These are phyloP conservation scores for Stichodactyla helianthus DNA, from an alignment of 64 coral and sea anemone genomes.

Conservation along the genomic window DNA sequence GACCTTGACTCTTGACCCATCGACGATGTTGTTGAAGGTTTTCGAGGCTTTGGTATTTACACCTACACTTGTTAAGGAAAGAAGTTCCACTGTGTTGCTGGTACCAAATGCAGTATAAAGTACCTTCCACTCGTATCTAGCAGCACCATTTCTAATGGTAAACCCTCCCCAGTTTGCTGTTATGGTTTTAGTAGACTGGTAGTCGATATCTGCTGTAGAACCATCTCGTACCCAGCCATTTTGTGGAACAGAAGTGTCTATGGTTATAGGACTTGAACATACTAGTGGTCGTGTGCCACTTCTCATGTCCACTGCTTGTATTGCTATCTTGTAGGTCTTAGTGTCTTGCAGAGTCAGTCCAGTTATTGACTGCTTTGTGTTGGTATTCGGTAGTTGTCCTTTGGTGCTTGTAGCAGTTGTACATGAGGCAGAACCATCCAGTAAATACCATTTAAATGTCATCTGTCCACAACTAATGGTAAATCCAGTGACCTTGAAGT, in stretches of 20 bases:
- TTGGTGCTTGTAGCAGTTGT: conserved; percentile 15
- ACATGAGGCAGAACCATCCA: conserved; percentile 48
- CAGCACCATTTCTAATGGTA: too few relatives aligned
- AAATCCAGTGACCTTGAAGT: conserved; percentile 68
- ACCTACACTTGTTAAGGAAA: too few relatives aligned
- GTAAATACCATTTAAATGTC: conserved; percentile 76
- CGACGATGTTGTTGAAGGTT: too few relatives aligned
- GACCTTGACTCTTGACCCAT: too few relatives aligned
- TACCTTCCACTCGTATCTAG: too few relatives aligned
- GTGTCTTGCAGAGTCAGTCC: conserved; percentile 55
- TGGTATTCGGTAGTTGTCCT: conserved; percentile 55
- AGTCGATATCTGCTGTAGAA: too few relatives aligned
- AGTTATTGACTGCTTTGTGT: conserved; percentile 61
- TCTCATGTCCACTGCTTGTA: too few relatives aligned
- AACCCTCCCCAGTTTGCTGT: neutral
- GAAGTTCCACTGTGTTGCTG: too few relatives aligned
- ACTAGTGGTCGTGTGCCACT: neutral
- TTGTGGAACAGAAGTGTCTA: conserved; percentile 48
- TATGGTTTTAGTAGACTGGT: too few relatives aligned
- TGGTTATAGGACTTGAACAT: conserved; percentile 52
- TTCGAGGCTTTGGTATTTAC: too few relatives aligned
- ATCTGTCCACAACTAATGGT: conserved; percentile 58
- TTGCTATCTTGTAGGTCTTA: conserved; percentile 69
- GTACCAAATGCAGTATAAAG: too few relatives aligned
- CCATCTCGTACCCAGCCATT: too few relatives aligned